Evolutionary conservation across 2,113 vertebrate species (phyloP), one percentile per base, ranked within the genome.

Genomic region (Toxotes jaculatrix): DNA sequence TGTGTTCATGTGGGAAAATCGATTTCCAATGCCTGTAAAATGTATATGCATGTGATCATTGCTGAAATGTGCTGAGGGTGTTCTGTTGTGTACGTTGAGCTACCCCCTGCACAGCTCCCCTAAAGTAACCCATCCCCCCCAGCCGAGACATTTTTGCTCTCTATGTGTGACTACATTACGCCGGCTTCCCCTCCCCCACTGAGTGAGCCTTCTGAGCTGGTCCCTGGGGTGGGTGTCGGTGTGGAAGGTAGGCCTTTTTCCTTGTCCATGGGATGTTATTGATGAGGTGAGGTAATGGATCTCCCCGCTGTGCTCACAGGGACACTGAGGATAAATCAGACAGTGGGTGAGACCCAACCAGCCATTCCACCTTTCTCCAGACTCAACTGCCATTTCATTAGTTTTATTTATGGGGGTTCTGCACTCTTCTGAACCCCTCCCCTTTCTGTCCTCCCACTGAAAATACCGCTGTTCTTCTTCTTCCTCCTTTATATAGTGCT

Each of bases 311-410:
- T 92, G 92, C 91, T 92, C 88, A 76, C 91, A 93, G 92, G 92
- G 91, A 92, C 90, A 90, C 91, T 85, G 87, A 90, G 92, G 93
- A 94, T 95, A 95, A 95, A 95, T 95, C 94, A 95, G 92, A 88
- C 86, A 85, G 92, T 92, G 92, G 93, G 89, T 90, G 83, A 90
- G 93, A 93, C 88, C 93, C 91, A 92, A 92, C 89, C 93, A 95
- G 93, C 92, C 89, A 92, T 93, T 89, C 90, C 86, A 90, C 91
- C 92, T 93, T 90, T 93, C 89, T 91, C 85, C 82, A 91, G 86
- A 93, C 93, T 92, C 92, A 93, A 94, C 86, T 87, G 87, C 89
- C 94, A 95, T 95, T 95, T 95, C 94, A 95, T 95, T 95, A 93
- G 91, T 90, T 92, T 95, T 95, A 95, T 95, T 95, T 95, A 95